Base-by-base conservation (phyloP, 2,888 invertebrate genomes). In the Melolontha melolontha region DNA sequence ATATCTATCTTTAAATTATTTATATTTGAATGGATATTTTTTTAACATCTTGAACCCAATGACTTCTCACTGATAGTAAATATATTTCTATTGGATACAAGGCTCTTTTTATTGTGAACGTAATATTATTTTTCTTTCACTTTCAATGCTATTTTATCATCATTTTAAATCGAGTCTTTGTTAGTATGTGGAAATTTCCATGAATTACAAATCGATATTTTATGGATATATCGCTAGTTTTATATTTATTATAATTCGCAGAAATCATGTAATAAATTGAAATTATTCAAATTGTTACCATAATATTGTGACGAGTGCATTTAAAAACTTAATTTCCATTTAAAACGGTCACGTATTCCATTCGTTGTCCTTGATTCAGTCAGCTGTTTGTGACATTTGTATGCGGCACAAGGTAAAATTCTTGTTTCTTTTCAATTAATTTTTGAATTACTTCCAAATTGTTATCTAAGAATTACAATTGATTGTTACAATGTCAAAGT, bases 371-470 rank as follows among this genome's bases (percentile, higher is more conserved):
- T 66, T 66, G 59, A 50, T 7, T 11, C 8, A 41, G 59, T 59
- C 66, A 66, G 66, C 66, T 66, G 66, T 59, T 66, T 42, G 16
- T 65, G 64, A 65, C 66, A 57, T 59, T 57, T 57, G 11, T 10
- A n/a, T 34, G 11, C 11, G n/a, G 11, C 6, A 12, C 10, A 27
- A 50, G 17, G 50, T 27, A 50, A 50, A 12, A 17, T n/a, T 50
- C 27, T n/a, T 17, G 22, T 50, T 50, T 50, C n/a, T 27, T 6
- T 14, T 41, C 6, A 10, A 34, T 34, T 34, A 8, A 34, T 17
- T 52, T 64, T 64, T 52, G 44, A 51, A 22, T 12, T 6, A 16
- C 11, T 16, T 64, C 52, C 42, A 52, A 64, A 51, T 40, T 52
- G 14, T 49, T 64, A 52, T 40, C n/a, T 64, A 64, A 51, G 10